Conservation (phyloP, 1,140 invertebrate species). For the Caenorhabditis elegans region WBcel235 BX284602.5:10977501-10978000, state of each 20-base stretch:
- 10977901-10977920: neutral
- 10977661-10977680: neutral
- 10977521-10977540: constrained; percentile 29
- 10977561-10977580: neutral
- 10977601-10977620: constrained; percentile 32
- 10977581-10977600: constrained; percentile 32
- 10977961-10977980: no score
- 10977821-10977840: no score
- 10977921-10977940: no score
- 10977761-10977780: no score
- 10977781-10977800: no score
- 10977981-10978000: no score
- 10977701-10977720: neutral
- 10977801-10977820: no score
- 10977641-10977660: constrained; percentile 21
- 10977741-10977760: no score
- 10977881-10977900: neutral
- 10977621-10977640: constrained; percentile 22
- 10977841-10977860: no score
- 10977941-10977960: no score
- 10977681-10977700: neutral
- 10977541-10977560: constrained; percentile 20
- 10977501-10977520: neutral
- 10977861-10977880: neutral
- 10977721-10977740: constrained; percentile 1